These are phyloP conservation scores for Mnemiopsis leidyi DNA, from an alignment of 37 sponge, comb jelly and placozoan species.

Conservation along the genomic window DNA sequence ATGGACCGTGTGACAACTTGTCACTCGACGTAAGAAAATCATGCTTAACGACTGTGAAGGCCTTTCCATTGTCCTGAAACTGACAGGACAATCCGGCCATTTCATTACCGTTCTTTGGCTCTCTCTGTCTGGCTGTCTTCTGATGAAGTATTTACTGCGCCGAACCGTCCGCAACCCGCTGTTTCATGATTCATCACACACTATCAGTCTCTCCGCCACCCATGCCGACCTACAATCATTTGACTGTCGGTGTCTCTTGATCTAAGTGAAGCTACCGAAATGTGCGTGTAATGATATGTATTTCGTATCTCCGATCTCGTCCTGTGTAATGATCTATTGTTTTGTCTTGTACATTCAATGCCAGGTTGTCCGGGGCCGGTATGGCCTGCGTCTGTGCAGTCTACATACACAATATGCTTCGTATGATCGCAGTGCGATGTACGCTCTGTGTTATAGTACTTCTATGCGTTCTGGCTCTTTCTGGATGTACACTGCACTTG, in stretches of 20 bases:
- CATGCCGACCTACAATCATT: too few relatives aligned
- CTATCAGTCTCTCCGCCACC: too few relatives aligned
- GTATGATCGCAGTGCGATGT: neutral
- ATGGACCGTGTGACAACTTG: neutral
- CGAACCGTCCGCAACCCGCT: neutral
- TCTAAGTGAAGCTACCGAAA: neutral
- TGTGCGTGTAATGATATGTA: neutral
- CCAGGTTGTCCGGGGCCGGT: neutral
- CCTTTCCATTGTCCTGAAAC: neutral
- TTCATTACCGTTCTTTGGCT: neutral
- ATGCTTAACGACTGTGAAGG: neutral
- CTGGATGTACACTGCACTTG: neutral
- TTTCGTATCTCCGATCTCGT: neutral
- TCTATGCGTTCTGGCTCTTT: neutral
- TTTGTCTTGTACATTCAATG: neutral
- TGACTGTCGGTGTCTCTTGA: neutral
- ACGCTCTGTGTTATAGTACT: neutral
- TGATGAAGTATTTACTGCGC: neutral
- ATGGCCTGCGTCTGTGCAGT: neutral
- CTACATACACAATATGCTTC: neutral
- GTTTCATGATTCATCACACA: too few relatives aligned
- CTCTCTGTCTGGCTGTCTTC: neutral
- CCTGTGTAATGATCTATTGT: neutral
- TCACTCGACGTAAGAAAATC: neutral
- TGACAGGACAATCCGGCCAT: neutral